phyloP scores from a whole-genome alignment of 2,888 invertebrate species.

The Digitonthophagus gazella region DNA sequence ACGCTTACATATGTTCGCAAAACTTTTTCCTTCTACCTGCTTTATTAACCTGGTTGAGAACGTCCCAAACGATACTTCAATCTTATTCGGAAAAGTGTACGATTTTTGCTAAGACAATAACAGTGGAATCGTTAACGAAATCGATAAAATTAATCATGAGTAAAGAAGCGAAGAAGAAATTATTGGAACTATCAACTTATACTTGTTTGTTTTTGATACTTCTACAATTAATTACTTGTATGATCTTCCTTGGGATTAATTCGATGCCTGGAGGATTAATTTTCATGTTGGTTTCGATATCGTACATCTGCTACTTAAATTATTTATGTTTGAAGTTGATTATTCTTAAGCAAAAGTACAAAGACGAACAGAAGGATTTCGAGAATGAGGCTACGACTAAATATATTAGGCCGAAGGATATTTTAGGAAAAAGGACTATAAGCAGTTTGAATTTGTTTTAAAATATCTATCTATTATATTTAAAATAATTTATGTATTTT shows the following conservation, averaged over 20 bases:
- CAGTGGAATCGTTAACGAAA: constrained; percentile 9
- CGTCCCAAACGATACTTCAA: constrained; percentile 41
- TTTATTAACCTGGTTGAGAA: constrained; percentile 42
- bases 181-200: constrained; percentile 37
- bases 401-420: constrained; percentile 28
- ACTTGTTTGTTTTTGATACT: constrained; percentile 34
- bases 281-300: constrained; percentile 38
- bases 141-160: constrained; percentile 2
- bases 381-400: constrained; percentile 22
- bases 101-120: constrained; percentile 34
- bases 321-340: constrained; percentile 29
- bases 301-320: constrained; percentile 32
- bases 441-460: constrained; percentile 35
- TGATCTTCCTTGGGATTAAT: constrained; percentile 36
- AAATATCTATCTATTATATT: constrained; percentile 20
- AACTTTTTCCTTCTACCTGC: constrained; percentile 45
- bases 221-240: constrained; percentile 36
- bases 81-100: constrained; percentile 40
- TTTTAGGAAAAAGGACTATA: constrained; percentile 34
- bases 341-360: constrained; percentile 22
- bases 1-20: constrained; percentile 46
- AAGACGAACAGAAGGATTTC: constrained; percentile 18
- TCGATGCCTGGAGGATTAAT: constrained; percentile 39
- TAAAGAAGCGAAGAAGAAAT: constrained; percentile 14
- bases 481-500: not conserved